Evolutionary conservation across 2,888 invertebrate species (phyloP).

Genomic region (Protula sp.): DNA sequence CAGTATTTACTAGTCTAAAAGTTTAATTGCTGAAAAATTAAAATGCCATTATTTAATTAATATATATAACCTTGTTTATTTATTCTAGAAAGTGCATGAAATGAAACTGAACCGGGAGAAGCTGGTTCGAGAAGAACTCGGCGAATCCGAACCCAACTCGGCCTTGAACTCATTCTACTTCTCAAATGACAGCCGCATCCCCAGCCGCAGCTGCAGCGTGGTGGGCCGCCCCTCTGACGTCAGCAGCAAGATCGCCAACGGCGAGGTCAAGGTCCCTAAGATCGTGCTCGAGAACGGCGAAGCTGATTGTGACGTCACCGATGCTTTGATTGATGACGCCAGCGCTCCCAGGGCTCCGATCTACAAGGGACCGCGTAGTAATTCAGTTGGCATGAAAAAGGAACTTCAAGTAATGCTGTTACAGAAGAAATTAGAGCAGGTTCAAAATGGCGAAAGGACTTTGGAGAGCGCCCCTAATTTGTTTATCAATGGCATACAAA

Average conservation of each 20-base stretch:
- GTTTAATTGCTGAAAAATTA: background rate
- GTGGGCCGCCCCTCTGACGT: background rate
- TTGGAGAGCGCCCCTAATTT: background rate
- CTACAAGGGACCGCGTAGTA: background rate
- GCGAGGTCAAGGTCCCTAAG: background rate
- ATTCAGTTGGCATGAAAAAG: no score
- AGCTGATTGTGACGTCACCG: background rate
- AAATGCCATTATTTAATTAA: background rate
- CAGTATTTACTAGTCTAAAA: no score
- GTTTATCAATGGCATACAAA: background rate
- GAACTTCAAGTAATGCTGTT: background rate
- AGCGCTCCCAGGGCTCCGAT: background rate
- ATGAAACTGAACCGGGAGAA: constrained; percentile 42
- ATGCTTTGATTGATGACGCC: background rate
- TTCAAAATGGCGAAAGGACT: background rate
- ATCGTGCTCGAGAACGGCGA: background rate
- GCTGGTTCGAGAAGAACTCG: constrained; percentile 37
- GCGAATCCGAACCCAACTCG: constrained; percentile 41
- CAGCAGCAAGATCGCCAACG: background rate
- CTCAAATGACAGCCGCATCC: constrained; percentile 3
- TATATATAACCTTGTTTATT: constrained; percentile 6
- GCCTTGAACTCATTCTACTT: constrained; percentile 27
- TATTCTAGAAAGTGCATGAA: constrained; percentile 35
- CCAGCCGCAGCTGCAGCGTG: background rate
- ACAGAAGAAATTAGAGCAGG: background rate